Evolutionary conservation across 1,140 invertebrate species (phyloP).

Genomic region (Drepana arcuata): DNA sequence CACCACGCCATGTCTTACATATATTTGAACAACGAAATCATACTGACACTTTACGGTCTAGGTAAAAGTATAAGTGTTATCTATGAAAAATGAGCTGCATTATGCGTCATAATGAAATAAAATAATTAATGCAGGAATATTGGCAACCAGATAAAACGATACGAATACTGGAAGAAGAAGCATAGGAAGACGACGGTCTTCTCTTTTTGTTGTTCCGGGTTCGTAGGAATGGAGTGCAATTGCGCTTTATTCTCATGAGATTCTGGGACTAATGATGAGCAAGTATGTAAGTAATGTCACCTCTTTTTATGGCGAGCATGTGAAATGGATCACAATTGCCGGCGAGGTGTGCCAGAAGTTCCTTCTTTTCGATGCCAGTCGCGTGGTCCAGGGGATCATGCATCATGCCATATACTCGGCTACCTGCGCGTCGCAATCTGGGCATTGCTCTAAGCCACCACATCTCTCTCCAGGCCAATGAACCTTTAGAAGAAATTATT

Average conservation of each 20-base stretch:
- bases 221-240: no score
- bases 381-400: conserved; percentile 45
- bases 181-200: no score
- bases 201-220: no score
- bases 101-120: neutral
- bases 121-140: neutral
- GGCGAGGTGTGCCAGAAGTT: conserved; percentile 44
- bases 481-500: no score
- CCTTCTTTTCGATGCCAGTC: conserved; percentile 48
- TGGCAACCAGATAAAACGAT: no score
- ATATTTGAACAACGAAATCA: neutral
- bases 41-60: neutral
- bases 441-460: conserved; percentile 13
- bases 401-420: conserved; percentile 23
- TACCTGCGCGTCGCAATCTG: conserved; percentile 9
- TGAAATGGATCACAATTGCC: conserved; percentile 56
- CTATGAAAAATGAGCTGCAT: conserved; percentile 2
- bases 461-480: no score
- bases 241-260: no score
- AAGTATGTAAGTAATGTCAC: no score
- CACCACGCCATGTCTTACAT: no score
- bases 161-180: no score
- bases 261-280: no score
- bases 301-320: conserved; percentile 45
- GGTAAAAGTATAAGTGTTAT: conserved; percentile 5